Percentiles rank a stretch among this genome's conserved stretches.
Evolutionary conservation across 2,797 vertebrate species (phyloP).

Genomic region (Perdix hodgsoniae): DNA sequence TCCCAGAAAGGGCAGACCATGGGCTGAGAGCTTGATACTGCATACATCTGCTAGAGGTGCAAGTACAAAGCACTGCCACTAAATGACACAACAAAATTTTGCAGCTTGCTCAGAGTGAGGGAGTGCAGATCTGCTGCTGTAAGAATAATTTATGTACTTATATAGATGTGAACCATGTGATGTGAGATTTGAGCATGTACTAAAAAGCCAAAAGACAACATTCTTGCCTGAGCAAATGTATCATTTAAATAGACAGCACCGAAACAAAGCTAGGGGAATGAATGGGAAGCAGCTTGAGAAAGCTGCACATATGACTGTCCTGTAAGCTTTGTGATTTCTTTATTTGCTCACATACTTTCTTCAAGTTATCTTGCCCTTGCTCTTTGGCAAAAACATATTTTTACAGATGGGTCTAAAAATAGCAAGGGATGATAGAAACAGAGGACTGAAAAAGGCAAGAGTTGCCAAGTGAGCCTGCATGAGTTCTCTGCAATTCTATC

Average conservation of each 20-base stretch:
- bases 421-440: slow-evolving; percentile 36
- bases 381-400: slow-evolving; percentile 56
- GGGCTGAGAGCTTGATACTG: background rate
- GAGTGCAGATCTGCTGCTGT: background rate
- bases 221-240: background rate
- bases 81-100: background rate
- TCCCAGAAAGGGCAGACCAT: background rate
- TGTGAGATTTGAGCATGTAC: background rate
- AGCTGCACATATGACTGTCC: background rate
- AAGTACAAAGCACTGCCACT: background rate
- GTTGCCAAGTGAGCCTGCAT: slow-evolving; percentile 33
- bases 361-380: slow-evolving; percentile 23
- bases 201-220: background rate
- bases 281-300: slow-evolving; percentile 22
- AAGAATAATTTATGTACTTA: background rate
- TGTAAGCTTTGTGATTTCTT: slow-evolving; percentile 3
- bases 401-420: slow-evolving; percentile 64
- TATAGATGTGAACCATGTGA: background rate
- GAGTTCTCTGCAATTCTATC: background rate
- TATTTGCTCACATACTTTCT: slow-evolving; percentile 50
- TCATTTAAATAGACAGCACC: background rate
- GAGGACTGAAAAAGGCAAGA: background rate
- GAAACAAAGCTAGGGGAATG: background rate
- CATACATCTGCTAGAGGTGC: background rate
- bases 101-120: background rate